phyloP scores from a whole-genome alignment of 2,113 vertebrate species.

The Ciconia stormi region DNA sequence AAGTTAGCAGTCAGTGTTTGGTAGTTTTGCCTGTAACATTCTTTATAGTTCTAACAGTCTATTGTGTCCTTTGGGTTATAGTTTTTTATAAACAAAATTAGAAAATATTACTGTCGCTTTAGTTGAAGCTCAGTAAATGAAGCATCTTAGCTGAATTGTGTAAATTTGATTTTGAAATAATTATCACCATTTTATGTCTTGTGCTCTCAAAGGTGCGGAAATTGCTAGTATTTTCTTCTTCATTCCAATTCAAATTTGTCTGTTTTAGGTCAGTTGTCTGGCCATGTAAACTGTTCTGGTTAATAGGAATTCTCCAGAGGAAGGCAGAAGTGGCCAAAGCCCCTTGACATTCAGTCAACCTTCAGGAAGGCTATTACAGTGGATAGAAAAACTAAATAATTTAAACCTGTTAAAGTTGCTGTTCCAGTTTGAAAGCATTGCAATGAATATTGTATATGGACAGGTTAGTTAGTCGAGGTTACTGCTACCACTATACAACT shows the following conservation, averaged over 20 bases:
- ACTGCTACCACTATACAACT: neutral
- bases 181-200: neutral
- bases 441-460: neutral
- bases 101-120: neutral
- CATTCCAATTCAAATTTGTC: neutral
- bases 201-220: neutral
- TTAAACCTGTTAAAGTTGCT: neutral
- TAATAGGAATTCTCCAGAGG: neutral
- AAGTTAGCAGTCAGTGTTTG: neutral
- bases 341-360: neutral
- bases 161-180: neutral
- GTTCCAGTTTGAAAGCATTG: neutral
- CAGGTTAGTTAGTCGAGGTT: neutral
- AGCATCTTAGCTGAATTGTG: neutral
- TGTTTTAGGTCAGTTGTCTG: neutral
- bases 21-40: neutral
- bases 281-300: neutral
- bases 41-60: neutral
- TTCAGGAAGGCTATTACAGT: neutral
- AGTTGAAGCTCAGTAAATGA: neutral
- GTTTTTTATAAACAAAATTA: neutral
- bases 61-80: neutral
- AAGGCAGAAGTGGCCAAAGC: neutral
- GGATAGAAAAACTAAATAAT: neutral
- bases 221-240: neutral